Conservation (phyloP, 2,888 invertebrate genomes). For the Diarsia rubi region DNA sequence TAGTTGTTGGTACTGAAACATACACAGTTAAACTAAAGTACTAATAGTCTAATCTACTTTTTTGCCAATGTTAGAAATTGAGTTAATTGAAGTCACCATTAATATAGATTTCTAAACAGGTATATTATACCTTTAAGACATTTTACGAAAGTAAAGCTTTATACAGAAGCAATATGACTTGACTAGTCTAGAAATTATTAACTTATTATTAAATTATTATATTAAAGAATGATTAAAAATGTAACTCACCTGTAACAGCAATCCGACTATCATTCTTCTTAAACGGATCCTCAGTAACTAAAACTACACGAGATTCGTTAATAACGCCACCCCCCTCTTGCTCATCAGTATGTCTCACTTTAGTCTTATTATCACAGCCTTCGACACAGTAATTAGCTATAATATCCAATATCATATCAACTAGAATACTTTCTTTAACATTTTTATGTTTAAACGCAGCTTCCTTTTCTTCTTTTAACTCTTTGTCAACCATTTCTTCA, state of each 20-base stretch:
- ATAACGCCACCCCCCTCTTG: background rate
- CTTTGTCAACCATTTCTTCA: constrained; percentile 74
- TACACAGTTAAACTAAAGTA: background rate
- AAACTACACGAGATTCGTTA: constrained; percentile 31
- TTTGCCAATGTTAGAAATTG: background rate
- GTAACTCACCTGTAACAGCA: constrained; percentile 40
- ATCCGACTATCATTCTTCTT: constrained; percentile 28
- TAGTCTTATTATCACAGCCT: constrained; percentile 48
- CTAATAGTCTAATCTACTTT: background rate
- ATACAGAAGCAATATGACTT: background rate
- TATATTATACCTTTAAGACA: background rate
- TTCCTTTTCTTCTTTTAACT: constrained; percentile 65
- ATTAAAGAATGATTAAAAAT: background rate
- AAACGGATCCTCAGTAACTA: constrained; percentile 62
- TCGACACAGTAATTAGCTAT: constrained; percentile 60
- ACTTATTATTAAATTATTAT: background rate
- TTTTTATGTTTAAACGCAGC: constrained; percentile 29
- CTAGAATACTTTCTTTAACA: constrained; percentile 65
- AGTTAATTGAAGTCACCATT: background rate
- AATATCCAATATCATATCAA: constrained; percentile 66
- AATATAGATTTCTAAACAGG: background rate
- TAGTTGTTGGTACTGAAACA: constrained; percentile 48
- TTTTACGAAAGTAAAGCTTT: background rate
- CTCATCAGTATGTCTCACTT: constrained; percentile 23
- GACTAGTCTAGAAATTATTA: background rate